Conservation (phyloP, 2,888 invertebrate genomes). For the Girardia tigrina region DNA sequence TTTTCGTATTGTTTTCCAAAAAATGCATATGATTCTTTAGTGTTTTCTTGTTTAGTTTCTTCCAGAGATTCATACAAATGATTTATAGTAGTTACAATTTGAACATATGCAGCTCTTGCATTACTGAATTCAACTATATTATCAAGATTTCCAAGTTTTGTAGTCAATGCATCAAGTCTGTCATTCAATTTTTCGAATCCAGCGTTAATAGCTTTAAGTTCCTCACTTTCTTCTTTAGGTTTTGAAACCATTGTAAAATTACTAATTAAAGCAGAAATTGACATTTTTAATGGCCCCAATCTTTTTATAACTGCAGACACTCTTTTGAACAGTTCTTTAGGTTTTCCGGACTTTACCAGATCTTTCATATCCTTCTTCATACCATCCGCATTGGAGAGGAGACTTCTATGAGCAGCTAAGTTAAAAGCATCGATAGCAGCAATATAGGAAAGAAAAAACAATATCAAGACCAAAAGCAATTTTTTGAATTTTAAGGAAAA, state of each 20-base stretch:
- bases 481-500: not conserved
- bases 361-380: not conserved
- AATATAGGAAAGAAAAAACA: not conserved
- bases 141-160: not conserved
- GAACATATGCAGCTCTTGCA: not conserved
- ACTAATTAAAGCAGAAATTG: not conserved
- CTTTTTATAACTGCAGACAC: not conserved
- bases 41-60: not conserved
- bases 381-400: not conserved
- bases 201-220: not conserved
- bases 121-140: not conserved
- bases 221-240: not conserved
- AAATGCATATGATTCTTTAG: constrained; percentile 1
- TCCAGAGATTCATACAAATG: not conserved
- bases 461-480: not conserved
- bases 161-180: not conserved
- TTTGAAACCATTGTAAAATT: not conserved
- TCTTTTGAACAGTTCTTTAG: not conserved
- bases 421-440: not conserved
- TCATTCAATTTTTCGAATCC: not conserved
- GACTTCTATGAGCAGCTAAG: not conserved
- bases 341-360: not conserved
- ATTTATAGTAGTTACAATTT: not conserved
- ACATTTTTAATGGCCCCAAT: not conserved
- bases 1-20: not conserved